Conservation (phyloP, 2,113 vertebrate genomes). For the Colaptes auratus region DNA sequence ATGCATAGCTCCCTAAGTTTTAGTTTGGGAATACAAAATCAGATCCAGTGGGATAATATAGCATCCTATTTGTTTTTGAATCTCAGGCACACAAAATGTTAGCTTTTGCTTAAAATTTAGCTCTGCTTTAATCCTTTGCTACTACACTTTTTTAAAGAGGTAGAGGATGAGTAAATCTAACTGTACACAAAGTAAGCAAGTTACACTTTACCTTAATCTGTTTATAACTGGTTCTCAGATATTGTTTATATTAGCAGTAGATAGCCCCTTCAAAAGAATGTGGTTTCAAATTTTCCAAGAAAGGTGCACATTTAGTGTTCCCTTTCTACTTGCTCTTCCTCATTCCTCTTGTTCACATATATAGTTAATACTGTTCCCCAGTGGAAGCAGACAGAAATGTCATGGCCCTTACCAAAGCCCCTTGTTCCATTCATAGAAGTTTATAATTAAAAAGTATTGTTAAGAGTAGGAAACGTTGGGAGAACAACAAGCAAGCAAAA, state of each 20-base stretch:
- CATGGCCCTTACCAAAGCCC: not conserved
- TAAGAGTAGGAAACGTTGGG: not conserved
- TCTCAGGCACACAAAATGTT: not conserved
- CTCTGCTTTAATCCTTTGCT: not conserved
- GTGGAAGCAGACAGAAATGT: not conserved
- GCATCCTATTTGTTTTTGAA: not conserved
- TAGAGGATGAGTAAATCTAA: not conserved
- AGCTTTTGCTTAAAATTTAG: not conserved
- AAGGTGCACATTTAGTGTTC: not conserved
- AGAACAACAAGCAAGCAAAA: not conserved
- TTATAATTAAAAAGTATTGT: not conserved
- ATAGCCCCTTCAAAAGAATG: not conserved
- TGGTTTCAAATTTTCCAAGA: not conserved
- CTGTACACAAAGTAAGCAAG: constrained; percentile 65
- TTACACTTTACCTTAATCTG: not conserved
- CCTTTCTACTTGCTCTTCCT: not conserved
- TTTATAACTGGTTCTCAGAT: not conserved
- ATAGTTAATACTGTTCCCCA: not conserved
- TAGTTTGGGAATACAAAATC: not conserved
- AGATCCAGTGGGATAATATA: not conserved
- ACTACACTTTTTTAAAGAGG: not conserved
- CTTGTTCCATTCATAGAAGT: not conserved
- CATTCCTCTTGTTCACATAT: not conserved
- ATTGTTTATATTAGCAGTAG: not conserved
- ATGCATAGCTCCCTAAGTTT: not conserved